Evolutionary conservation across 2,113 vertebrate genomes (phyloP).

Genomic region (Smithornis capensis): DNA sequence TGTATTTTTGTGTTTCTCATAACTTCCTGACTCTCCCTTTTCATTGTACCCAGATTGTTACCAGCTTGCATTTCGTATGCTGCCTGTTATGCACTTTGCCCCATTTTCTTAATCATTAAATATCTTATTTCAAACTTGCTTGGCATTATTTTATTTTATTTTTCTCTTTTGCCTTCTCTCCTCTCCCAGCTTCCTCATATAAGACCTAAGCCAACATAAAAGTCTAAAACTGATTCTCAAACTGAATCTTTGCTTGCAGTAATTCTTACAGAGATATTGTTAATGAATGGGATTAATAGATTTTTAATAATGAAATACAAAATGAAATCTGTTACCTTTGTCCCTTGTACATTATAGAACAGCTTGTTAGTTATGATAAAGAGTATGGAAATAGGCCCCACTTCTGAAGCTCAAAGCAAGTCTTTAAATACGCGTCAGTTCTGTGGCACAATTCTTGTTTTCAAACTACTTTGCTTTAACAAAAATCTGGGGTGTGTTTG

Average conservation of each 20-base stretch:
- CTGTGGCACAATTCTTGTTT: neutral
- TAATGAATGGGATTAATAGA: neutral
- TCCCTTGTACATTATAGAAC: neutral
- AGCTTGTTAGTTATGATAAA: neutral
- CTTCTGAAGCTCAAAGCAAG: neutral
- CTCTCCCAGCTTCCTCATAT: neutral
- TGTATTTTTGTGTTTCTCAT: neutral
- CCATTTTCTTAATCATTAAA: neutral
- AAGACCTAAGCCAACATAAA: neutral
- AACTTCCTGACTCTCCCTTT: neutral
- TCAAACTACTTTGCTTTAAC: neutral
- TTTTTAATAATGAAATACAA: neutral
- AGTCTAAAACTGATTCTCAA: neutral
- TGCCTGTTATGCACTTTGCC: neutral
- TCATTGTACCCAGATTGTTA: neutral
- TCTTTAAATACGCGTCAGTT: neutral
- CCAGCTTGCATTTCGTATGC: neutral
- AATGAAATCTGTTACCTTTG: neutral
- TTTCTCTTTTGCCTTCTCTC: neutral
- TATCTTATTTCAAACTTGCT: neutral
- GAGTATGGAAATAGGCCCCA: neutral
- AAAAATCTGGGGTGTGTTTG: neutral
- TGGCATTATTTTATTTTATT: neutral
- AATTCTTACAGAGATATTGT: neutral
- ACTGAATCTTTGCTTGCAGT: neutral